A percentile compares a stretch with the other conserved stretches of the same genome.
phyloP scores from a whole-genome alignment of 2,113 vertebrate genomes.

The Dissostichus mawsoni region DNA sequence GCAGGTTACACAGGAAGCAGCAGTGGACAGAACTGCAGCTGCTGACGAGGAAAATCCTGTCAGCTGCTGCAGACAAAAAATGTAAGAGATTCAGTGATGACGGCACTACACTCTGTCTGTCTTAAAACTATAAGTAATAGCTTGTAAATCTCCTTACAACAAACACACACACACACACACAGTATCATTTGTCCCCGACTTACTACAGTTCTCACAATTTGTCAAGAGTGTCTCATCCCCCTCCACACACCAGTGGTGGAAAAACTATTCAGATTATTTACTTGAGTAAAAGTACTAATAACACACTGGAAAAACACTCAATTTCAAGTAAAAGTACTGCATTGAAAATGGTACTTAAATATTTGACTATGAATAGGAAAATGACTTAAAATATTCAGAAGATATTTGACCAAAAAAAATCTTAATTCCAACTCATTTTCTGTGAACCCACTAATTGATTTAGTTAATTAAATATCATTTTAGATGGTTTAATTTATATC shows the following conservation, averaged over 20 bases:
- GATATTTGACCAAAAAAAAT: too few species aligned
- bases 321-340: too few species aligned
- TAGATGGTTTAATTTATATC: too few species aligned
- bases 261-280: neutral
- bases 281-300: too few species aligned
- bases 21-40: constrained; percentile 18
- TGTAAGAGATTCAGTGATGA: neutral
- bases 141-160: constrained; percentile 13
- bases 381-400: too few species aligned
- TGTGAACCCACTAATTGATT: too few species aligned
- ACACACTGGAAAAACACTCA: too few species aligned
- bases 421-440: too few species aligned
- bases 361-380: too few species aligned
- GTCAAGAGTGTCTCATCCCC: neutral
- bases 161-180: neutral
- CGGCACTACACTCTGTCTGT: neutral
- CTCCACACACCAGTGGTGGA: neutral
- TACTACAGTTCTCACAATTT: neutral
- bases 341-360: too few species aligned
- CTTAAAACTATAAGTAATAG: neutral
- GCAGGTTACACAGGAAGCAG: constrained; percentile 33
- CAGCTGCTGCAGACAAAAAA: constrained; percentile 9
- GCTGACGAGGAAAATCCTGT: constrained; percentile 1
- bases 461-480: too few species aligned
- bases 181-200: neutral